Conservation (phyloP, 2,888 invertebrate genomes). For the Zygaena filipendulae region DNA sequence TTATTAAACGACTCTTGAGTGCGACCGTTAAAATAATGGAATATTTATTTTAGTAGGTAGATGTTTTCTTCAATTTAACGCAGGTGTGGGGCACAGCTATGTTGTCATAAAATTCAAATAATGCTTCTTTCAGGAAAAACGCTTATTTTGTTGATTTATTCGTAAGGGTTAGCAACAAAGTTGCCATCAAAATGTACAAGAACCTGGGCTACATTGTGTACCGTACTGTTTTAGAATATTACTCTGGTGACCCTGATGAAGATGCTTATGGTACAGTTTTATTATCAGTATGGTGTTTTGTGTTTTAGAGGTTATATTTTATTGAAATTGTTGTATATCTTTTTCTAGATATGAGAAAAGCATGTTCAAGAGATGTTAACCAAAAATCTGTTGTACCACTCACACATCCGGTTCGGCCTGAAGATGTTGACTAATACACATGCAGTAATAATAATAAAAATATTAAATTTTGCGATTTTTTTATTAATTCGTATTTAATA, state of each 20-base stretch:
- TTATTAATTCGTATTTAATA: too few species aligned
- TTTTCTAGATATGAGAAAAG: conserved; percentile 96
- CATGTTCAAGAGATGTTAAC: conserved; percentile 90
- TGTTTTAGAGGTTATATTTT: too few species aligned
- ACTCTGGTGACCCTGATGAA: conserved; percentile 97
- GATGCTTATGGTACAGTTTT: conserved; percentile 99
- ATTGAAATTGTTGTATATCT: too few species aligned
- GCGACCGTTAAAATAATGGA: background rate
- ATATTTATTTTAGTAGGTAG: background rate
- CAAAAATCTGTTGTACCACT: conserved; percentile 94
- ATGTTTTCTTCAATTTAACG: too few species aligned
- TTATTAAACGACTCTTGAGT: too few species aligned
- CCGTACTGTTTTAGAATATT: conserved; percentile 96
- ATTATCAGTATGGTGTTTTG: too few species aligned
- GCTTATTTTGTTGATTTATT: conserved; percentile 98
- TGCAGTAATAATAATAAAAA: too few species aligned
- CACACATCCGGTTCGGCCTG: conserved; percentile 93
- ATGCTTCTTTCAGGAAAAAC: conserved; percentile 78
- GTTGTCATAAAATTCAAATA: too few species aligned
- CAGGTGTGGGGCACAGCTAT: too few species aligned
- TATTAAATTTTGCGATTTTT: too few species aligned
- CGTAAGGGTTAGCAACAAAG: conserved; percentile 96
- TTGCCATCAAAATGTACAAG: conserved; percentile 98
- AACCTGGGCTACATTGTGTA: conserved; percentile 97
- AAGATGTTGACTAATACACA: conserved; percentile 87